Evolutionary conservation across 2,113 vertebrate species (phyloP).

Genomic region (Passer domesticus): DNA sequence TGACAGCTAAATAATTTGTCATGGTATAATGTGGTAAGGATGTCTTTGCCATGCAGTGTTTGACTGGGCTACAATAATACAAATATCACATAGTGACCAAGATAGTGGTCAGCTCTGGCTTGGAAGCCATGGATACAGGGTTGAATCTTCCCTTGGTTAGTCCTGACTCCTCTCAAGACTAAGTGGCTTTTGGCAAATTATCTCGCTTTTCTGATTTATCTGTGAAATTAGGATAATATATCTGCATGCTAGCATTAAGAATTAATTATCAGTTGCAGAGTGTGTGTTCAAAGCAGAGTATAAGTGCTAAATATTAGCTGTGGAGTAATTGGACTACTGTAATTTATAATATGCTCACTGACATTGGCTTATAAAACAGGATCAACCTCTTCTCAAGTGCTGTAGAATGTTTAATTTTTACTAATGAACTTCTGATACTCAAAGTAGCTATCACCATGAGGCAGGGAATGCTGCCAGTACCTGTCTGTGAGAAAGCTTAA

Average conservation of each 20-base stretch:
- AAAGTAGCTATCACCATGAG: not conserved
- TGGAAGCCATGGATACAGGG: not conserved
- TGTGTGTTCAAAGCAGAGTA: not conserved
- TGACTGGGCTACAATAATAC: not conserved
- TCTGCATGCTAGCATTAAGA: not conserved
- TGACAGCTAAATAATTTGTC: not conserved
- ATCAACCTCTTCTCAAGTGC: slow-evolving; percentile 22
- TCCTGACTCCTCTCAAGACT: not conserved
- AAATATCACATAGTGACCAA: not conserved
- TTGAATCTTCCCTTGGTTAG: not conserved
- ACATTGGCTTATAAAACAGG: slow-evolving; percentile 8
- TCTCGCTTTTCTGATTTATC: slow-evolving; percentile 1
- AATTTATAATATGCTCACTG: slow-evolving; percentile 15
- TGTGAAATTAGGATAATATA: slow-evolving; percentile 10
- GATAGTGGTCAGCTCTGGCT: not conserved
- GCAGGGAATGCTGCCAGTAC: slow-evolving; percentile 36
- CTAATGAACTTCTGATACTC: slow-evolving; percentile 32
- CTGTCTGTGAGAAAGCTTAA: not conserved
- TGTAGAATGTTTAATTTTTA: slow-evolving; percentile 40
- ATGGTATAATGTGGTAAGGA: not conserved
- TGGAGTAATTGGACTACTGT: slow-evolving; percentile 20
- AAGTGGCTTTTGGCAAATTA: not conserved
- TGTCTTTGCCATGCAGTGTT: not conserved
- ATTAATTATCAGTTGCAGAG: slow-evolving; percentile 26
- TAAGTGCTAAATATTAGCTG: slow-evolving; percentile 31